Percentiles rank a stretch among this genome's conserved stretches.
phyloP scores from a whole-genome alignment of 2,888 invertebrate genomes.

The Drosophila prolongata region DNA sequence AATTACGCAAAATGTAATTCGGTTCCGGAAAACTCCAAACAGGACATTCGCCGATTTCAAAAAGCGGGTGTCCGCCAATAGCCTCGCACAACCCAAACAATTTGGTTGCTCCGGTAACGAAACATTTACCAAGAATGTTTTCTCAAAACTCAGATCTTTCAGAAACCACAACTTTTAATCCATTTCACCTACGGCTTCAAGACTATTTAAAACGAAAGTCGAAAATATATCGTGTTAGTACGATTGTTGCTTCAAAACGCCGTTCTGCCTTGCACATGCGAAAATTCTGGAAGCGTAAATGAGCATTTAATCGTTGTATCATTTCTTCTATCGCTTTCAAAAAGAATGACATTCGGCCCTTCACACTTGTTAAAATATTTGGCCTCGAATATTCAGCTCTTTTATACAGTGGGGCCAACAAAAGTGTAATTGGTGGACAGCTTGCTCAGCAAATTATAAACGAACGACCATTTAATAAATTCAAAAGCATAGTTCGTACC shows the following conservation, averaged over 20 bases:
- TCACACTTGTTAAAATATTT: slow-evolving; percentile 4
- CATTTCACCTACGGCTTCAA: background rate
- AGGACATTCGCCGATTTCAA: background rate
- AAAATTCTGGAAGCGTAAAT: background rate
- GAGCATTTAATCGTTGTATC: background rate
- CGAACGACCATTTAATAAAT: background rate
- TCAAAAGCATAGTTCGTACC: background rate
- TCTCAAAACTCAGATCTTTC: too few relatives aligned
- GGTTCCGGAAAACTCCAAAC: slow-evolving; percentile 2
- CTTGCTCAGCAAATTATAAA: slow-evolving; percentile 1
- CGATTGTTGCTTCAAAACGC: background rate
- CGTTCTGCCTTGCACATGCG: background rate
- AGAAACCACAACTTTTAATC: background rate
- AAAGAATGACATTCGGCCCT: too few relatives aligned
- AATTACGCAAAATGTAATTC: slow-evolving; percentile 6
- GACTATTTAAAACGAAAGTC: background rate
- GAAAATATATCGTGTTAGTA: background rate
- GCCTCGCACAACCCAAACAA: background rate
- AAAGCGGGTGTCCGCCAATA: slow-evolving; percentile 3
- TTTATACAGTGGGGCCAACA: background rate
- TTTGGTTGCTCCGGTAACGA: background rate
- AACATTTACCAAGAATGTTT: background rate
- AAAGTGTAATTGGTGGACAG: slow-evolving; percentile 1
- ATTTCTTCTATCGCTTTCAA: background rate
- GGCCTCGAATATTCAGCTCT: background rate